Evolutionary conservation across 2,888 invertebrate species (phyloP).

Genomic region (Gerris lacustris): DNA sequence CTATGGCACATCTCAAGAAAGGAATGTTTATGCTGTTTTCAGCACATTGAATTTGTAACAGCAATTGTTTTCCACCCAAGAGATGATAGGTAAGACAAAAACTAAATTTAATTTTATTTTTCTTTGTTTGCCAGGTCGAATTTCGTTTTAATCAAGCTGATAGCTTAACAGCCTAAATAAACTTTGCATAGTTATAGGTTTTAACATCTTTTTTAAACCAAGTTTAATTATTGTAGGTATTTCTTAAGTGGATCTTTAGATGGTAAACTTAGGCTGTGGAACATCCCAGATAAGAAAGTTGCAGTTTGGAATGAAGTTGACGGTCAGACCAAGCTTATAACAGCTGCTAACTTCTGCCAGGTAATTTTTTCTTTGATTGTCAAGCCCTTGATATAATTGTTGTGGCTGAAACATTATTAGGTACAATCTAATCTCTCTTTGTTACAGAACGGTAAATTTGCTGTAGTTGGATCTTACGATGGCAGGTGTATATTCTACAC

Average conservation of each 20-base stretch:
- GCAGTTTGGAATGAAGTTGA: slow-evolving; percentile 95
- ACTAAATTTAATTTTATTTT: slow-evolving; percentile 4
- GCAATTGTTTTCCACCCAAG: slow-evolving; percentile 96
- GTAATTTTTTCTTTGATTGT: slow-evolving; percentile 13
- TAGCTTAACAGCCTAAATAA: background rate
- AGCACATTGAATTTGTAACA: slow-evolving; percentile 98
- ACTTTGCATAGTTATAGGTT: no score
- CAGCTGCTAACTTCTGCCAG: slow-evolving; percentile 86
- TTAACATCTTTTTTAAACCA: no score
- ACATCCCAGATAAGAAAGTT: slow-evolving; percentile 98
- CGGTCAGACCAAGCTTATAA: slow-evolving; percentile 87
- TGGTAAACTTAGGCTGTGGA: slow-evolving; percentile 96
- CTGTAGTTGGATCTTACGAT: slow-evolving; percentile 96
- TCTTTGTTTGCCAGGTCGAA: background rate
- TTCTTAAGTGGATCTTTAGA: slow-evolving; percentile 95
- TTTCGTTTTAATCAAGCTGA: background rate
- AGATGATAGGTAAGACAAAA: slow-evolving; percentile 48
- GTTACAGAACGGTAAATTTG: slow-evolving; percentile 85
- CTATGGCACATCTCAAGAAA: slow-evolving; percentile 95
- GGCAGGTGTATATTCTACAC: slow-evolving; percentile 97
- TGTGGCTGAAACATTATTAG: background rate
- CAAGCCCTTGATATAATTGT: background rate
- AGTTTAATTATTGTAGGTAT: slow-evolving; percentile 39
- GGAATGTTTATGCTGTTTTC: slow-evolving; percentile 96
- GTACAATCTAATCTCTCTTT: background rate